Percentiles rank a stretch among this genome's conserved stretches.
Conservation (phyloP, 2,113 vertebrate species). For the Laticauda laticaudata region DNA sequence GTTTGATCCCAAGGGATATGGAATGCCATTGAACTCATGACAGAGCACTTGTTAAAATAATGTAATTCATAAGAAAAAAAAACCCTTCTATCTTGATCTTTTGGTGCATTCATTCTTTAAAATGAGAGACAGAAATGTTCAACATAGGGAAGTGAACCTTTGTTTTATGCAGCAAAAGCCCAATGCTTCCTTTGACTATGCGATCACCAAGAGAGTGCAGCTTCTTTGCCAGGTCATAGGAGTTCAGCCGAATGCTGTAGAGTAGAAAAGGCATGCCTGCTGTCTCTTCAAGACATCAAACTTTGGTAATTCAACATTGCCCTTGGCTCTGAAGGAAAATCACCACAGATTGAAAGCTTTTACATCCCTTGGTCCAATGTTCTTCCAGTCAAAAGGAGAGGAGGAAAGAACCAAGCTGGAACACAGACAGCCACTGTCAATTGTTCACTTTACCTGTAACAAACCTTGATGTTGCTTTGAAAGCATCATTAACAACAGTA, state of each 20-base stretch:
- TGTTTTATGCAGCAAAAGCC: constrained; percentile 60
- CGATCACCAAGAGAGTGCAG: constrained; percentile 54
- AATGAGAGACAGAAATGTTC: constrained; percentile 48
- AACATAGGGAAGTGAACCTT: constrained; percentile 59
- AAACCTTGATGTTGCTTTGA: constrained; percentile 14
- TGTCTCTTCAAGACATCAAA: constrained; percentile 64
- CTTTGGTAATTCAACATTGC: constrained; percentile 58
- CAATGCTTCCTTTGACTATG: constrained; percentile 55
- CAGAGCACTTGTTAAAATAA: background rate
- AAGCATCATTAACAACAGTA: background rate
- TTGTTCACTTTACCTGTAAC: constrained; percentile 20
- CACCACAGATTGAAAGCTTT: constrained; percentile 43
- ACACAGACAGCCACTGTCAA: constrained; percentile 30
- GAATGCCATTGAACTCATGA: background rate
- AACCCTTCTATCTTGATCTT: constrained; percentile 53
- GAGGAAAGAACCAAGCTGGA: background rate
- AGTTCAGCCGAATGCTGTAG: constrained; percentile 62
- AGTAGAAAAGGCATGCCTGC: constrained; percentile 61
- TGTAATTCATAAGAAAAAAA: constrained; percentile 43
- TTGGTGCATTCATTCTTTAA: constrained; percentile 58
- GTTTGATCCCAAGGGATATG: background rate
- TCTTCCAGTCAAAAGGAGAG: background rate
- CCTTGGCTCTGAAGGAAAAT: constrained; percentile 59
- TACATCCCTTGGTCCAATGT: constrained; percentile 34
- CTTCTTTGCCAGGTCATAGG: constrained; percentile 64